These are phyloP conservation scores for Phenacoccus solenopsis DNA, from an alignment of 1,140 invertebrate genomes.

Conservation along the genomic window DNA sequence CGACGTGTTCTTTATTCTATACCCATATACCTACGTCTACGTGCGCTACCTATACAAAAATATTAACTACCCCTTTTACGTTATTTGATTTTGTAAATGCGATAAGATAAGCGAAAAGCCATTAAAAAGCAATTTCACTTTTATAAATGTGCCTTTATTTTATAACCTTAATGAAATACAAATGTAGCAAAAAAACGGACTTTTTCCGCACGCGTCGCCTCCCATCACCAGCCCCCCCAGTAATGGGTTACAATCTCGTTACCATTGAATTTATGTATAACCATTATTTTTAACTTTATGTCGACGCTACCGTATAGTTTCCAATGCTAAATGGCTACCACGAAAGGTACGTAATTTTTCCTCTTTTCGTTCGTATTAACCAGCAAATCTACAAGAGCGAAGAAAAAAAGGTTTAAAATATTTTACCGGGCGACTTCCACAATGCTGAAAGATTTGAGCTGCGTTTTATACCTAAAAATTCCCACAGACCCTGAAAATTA, in stretches of 20 bases:
- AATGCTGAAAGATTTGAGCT: too few relatives aligned
- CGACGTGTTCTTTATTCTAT: neutral
- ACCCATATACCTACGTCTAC: neutral
- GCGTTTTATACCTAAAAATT: too few relatives aligned
- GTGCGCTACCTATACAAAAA: neutral
- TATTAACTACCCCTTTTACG: slow-evolving; percentile 9
- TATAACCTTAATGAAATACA: slow-evolving; percentile 9
- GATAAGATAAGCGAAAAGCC: slow-evolving; percentile 14
- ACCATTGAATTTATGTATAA: neutral
- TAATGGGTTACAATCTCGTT: neutral
- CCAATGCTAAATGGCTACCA: too few relatives aligned
- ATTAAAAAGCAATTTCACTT: slow-evolving; percentile 17
- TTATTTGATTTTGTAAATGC: slow-evolving; percentile 11
- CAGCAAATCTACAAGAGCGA: too few relatives aligned
- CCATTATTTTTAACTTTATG: neutral
- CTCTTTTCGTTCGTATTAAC: too few relatives aligned
- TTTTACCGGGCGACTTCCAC: too few relatives aligned
- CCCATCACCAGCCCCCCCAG: neutral
- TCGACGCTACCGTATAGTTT: too few relatives aligned
- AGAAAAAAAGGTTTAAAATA: too few relatives aligned
- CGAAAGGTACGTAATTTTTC: too few relatives aligned
- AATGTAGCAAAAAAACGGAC: neutral
- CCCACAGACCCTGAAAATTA: too few relatives aligned
- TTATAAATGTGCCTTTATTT: slow-evolving; percentile 11
- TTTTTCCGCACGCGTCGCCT: too few relatives aligned